Evolutionary conservation across 2,797 vertebrate species (phyloP), one percentile per base, ranked within the genome.

Genomic region (Enteromius radiatus): DNA sequence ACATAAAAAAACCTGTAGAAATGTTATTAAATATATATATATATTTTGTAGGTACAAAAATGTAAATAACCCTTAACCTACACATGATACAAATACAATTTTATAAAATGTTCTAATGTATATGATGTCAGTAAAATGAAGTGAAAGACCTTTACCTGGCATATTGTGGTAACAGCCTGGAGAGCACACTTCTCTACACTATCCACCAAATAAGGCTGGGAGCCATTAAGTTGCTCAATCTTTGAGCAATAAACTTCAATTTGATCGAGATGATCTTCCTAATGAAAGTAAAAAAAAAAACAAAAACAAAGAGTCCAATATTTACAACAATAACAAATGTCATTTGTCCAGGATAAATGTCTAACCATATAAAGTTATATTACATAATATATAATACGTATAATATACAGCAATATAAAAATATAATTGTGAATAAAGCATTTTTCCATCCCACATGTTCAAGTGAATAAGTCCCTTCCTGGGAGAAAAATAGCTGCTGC

Each of bases 151-250:
- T 1, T 75, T 94, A 99, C 98, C 96, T 98, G 96, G 84, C 95
- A 97, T 81, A 96, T 90, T 0, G 28, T 81, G 47, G 92, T 90
- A 2, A 98, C 96, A 6, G 97, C 96, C 74, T 97, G 96, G 1
- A 95, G 91, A 79, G 96, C 96, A 90, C 97, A 98, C 4, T 70
- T 94, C 88, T 96, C 92, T 73, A 99, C 91, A 84, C 90, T 93
- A 41, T 49, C 82, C 1, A 82, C 87, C 81, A 98, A 90, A 12
- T 91, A 87, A 83, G 92, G 86, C 45, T 93, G 83, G 0, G 90
- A 76, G 0, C 0, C 0, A 0, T 0, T 8, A 8, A 96, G 83
- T 0, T 59, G 0, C 8, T 82, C 43, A 0, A 91, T 86, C 0
- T 82, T 76, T 79, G 1, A 86, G 83, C 97, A 98, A 88, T 97